Conservation (phyloP, 1,140 invertebrate species). For the Macrosteles quadrilineatus region DNA sequence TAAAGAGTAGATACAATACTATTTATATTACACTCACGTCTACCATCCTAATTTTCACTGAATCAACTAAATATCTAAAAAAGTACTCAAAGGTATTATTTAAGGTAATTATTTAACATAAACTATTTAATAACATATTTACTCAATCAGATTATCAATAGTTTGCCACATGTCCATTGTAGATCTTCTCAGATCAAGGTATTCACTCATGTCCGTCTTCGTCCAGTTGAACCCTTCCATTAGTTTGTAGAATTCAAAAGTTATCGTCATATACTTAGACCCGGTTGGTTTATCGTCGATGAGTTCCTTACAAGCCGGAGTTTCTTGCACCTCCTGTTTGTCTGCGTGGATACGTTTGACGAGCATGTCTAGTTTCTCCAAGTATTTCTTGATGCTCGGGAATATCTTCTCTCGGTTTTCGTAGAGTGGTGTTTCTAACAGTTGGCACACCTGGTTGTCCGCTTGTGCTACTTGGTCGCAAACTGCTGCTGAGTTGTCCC, state of each 20-base stretch:
- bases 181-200: neutral
- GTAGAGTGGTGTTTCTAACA: neutral
- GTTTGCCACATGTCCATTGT: neutral
- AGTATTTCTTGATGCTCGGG: neutral
- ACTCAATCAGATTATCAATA: neutral
- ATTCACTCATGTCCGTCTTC: neutral
- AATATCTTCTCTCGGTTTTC: neutral
- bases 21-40: no score
- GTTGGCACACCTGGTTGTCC: neutral
- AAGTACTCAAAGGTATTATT: no score
- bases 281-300: neutral
- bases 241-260: neutral
- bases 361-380: neutral
- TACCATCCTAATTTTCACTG: no score
- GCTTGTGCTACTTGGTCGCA: neutral
- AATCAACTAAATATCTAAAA: no score
- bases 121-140: no score
- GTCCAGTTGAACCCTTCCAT: slow-evolving; percentile 9
- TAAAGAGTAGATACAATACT: no score
- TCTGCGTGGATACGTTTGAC: neutral
- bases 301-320: neutral
- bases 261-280: neutral
- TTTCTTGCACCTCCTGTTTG: neutral
- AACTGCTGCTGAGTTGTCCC: neutral
- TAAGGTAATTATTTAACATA: no score